Evolutionary conservation across 2,113 vertebrate genomes (phyloP).

Genomic region (Larimichthys crocea): DNA sequence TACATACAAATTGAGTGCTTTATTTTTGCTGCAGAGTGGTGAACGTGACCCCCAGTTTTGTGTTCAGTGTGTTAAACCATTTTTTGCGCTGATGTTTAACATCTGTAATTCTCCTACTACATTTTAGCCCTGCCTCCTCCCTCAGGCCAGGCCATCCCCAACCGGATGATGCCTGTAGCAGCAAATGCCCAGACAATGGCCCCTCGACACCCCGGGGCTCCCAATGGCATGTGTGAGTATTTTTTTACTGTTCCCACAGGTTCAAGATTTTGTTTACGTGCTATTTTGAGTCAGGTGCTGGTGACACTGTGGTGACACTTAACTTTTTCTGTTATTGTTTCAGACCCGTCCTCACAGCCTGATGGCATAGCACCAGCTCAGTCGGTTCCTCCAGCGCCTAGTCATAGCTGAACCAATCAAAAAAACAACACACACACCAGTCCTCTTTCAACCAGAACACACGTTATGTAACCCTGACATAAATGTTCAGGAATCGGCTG

Average conservation of each 20-base stretch:
- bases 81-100: background rate
- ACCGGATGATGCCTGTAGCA: slow-evolving; percentile 83
- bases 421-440: slow-evolving; percentile 4
- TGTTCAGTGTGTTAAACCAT: background rate
- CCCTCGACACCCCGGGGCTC: slow-evolving; percentile 86
- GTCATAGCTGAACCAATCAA: slow-evolving; percentile 62
- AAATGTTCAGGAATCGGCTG: slow-evolving; percentile 38
- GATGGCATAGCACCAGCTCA: slow-evolving; percentile 88
- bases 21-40: too few relatives aligned
- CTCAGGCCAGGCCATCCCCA: slow-evolving; percentile 82
- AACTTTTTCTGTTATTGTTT: background rate
- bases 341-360: slow-evolving; percentile 79
- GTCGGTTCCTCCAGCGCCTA: slow-evolving; percentile 76
- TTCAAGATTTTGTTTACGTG: background rate
- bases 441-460: slow-evolving; percentile 10
- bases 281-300: background rate
- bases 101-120: background rate
- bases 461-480: slow-evolving; percentile 15
- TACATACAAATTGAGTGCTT: too few relatives aligned
- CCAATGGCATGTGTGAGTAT: slow-evolving; percentile 95
- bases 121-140: slow-evolving; percentile 17
- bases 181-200: slow-evolving; percentile 81
- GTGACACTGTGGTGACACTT: background rate
- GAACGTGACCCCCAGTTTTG: too few relatives aligned
- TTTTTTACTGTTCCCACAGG: background rate